Base-by-base conservation (phyloP, 2,888 invertebrate species). In the Lasioglossum calceatum region DNA sequence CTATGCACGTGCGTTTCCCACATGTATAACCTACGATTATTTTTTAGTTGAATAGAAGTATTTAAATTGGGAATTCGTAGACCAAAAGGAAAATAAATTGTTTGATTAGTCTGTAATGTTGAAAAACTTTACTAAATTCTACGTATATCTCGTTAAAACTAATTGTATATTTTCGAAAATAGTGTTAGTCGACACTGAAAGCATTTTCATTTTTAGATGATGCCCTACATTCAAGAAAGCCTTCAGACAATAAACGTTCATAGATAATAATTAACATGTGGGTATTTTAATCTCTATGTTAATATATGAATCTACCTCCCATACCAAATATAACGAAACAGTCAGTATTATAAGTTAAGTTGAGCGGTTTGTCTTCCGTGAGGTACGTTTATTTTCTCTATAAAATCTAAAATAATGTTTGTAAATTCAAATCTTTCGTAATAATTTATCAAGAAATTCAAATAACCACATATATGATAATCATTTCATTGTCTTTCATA, bases 21-120 rank as follows among this genome's bases (percentile, higher is more conserved):
- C 50, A 74, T 74, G 54, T 50, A 79, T 85, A 85, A 86, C 86
- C 86, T 86, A 77, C 12, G 44, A 79, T 27, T 12, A 32, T n/a
- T 44, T 78, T 44, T 47, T 14, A 39, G 10, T 79, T 19, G 16
- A 73, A 14, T 32, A 79, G 36, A 16, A 76, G 19, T 32, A 44
- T 58, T 75, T n/a, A 50, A 70, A 64, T 50, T 73, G 54, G 47
- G 23, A 73, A 47, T 67, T 67, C 39, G 14, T 19, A 23, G 14
- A 32, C 5, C 10, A 64, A 27, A 8, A 14, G 64, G 50, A 42
- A 47, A 67, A 5, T 32, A 42, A 61, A 16, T 39, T 32, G 71
- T 14, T 23, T 32, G 0, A 61, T 74, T 44, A 23, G 58, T 58
- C 12, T n/a, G 58, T 58, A 58, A n/a, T 58, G n/a, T 47, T 64